Evolutionary conservation across 2,113 vertebrate species (phyloP).

Genomic region (Muntiacus muntjak): DNA sequence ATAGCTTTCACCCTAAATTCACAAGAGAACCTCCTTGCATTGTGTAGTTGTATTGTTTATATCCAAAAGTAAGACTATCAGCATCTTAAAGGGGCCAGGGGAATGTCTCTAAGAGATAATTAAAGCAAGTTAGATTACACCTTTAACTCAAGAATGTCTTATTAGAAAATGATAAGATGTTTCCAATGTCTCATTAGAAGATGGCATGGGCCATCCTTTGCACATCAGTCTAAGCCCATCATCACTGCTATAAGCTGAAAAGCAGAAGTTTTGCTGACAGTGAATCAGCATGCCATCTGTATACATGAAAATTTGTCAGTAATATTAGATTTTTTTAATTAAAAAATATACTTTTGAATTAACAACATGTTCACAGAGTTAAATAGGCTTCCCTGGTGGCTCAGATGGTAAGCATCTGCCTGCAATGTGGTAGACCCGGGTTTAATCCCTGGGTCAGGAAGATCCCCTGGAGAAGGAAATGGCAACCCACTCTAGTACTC

Average conservation of each 20-base stretch:
- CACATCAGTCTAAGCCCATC: neutral
- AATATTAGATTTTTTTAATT: neutral
- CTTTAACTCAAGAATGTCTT: conserved; percentile 2
- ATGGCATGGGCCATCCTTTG: neutral
- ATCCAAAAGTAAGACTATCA: neutral
- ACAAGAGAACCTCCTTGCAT: neutral
- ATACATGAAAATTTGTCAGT: neutral
- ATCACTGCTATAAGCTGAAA: neutral
- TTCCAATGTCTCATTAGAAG: neutral
- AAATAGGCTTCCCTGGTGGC: neutral
- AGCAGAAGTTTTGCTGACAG: neutral
- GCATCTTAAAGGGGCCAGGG: neutral
- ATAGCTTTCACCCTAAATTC: neutral
- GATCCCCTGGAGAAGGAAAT: neutral
- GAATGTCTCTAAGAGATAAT: neutral
- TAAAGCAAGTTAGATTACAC: neutral
- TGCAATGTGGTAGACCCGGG: neutral
- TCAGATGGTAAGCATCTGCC: neutral
- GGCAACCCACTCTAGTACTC: neutral
- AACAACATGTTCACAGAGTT: neutral
- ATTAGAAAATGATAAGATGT: neutral
- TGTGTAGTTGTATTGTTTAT: neutral
- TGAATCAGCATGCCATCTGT: neutral
- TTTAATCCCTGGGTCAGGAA: neutral
- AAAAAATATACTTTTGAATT: neutral